Base-by-base conservation (phyloP, 2,113 vertebrate genomes). In the Odocoileus virginianus region DNA sequence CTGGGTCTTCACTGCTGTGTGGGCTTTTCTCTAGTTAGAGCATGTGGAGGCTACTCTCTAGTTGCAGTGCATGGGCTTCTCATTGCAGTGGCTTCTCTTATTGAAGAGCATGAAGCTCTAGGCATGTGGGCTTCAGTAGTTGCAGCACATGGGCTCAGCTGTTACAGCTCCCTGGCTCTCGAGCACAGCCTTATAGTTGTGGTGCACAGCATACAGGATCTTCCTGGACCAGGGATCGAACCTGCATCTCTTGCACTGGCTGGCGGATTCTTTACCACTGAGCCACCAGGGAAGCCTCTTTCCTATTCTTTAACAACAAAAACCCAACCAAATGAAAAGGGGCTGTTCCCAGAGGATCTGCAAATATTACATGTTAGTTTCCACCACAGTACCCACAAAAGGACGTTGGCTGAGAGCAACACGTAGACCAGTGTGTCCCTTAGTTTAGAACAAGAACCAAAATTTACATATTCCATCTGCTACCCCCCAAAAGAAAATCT, bases 311-410 rank as follows among this genome's bases (percentile, higher is more conserved):
- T 93, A 45, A 23, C 30, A 83, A 85, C n/a, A 89, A 40, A 57
- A 92, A 30, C 36, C 21, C 25, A 83, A 87, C 33, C 78, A 90
- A 82, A 64, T 30, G 79, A 58, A 95, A 87, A 89, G 45, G 36
- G 43, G 23, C 6, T 64, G 52, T 50, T 43, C 8, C 55, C 40
- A 71, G 57, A 79, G 52, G 67, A 28, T 21, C 10, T 74, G 19
- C 36, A 93, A 78, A 33, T 54, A 14, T 28, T 21, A n/a, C 21
- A 9, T 16, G 16, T 52, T 93, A 57, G n/a, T 45, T 93, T 67
- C 47, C 1, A 2, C 14, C 27, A 3, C 3, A 43, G 74, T 50
- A 82, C 17, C 36, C 15, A 58, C 6, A 54, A 23, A n/a, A 54
- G 61, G 61, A 36, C 4, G 3, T 3, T 43, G n/a, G 25, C 55